phyloP scores from a whole-genome alignment of 2,113 vertebrate species.

The Capreolus pygargus region DNA sequence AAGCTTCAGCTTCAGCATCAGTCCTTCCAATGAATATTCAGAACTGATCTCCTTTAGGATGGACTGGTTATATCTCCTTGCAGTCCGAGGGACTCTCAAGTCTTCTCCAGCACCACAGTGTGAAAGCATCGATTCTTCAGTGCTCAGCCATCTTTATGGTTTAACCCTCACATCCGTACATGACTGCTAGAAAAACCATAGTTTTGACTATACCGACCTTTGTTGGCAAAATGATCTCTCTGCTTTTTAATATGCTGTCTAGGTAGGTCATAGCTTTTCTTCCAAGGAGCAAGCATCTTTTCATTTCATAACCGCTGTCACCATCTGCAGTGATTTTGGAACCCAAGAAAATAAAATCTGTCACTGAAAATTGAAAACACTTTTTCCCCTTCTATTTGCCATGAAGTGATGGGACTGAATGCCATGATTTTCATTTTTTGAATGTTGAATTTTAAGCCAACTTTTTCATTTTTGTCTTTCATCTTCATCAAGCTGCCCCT shows the following conservation, averaged over 20 bases:
- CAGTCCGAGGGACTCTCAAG: background rate
- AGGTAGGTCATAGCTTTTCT: background rate
- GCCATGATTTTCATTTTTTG: background rate
- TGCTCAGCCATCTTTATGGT: background rate
- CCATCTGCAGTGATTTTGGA: background rate
- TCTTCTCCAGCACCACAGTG: background rate
- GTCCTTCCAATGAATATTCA: background rate
- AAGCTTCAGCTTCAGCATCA: background rate
- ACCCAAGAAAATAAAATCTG: background rate
- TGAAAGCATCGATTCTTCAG: background rate
- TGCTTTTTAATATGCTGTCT: background rate
- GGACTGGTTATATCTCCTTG: background rate
- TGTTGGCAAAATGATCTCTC: background rate
- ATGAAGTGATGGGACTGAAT: background rate
- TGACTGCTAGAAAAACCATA: background rate
- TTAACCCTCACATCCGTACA: background rate
- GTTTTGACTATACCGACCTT: background rate
- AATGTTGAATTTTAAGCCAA: background rate
- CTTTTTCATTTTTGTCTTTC: background rate
- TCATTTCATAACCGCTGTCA: background rate
- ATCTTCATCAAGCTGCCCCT: background rate
- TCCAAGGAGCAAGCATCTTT: background rate
- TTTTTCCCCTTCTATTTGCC: background rate
- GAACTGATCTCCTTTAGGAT: background rate
- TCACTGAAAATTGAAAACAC: background rate